Conservation (phyloP, 2,113 vertebrate species). For the Phainopepla nitens region DNA sequence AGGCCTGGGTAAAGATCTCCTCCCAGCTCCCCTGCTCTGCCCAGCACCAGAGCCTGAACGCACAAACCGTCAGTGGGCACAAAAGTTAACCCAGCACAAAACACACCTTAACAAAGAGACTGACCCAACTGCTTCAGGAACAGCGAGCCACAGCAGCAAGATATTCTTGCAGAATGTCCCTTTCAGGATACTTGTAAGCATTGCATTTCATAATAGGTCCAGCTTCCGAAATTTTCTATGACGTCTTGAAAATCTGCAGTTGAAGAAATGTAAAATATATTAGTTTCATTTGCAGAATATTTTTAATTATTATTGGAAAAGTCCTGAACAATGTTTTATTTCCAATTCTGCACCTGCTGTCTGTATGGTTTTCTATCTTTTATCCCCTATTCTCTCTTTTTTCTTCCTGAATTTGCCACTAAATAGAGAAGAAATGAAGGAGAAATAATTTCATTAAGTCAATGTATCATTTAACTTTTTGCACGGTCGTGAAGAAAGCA, state of each 20-base stretch:
- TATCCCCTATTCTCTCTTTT: not conserved
- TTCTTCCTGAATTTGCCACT: not conserved
- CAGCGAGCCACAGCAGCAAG: not conserved
- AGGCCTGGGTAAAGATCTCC: not conserved
- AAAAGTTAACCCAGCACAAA: not conserved
- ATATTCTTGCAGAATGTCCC: not conserved
- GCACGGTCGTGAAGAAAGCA: not conserved
- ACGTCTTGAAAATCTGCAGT: not conserved
- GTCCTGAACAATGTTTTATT: not conserved
- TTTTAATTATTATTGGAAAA: not conserved
- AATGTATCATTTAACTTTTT: not conserved
- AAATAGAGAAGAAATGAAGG: not conserved
- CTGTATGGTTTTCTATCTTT: not conserved
- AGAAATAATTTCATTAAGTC: not conserved
- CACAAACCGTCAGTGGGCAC: not conserved
- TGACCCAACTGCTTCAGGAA: not conserved
- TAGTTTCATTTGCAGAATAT: not conserved
- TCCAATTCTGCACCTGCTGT: not conserved
- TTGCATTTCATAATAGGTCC: not conserved
- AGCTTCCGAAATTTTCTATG: not conserved
- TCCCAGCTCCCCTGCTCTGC: not conserved
- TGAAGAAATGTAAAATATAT: not conserved
- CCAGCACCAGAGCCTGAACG: not conserved
- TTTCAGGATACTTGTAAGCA: not conserved
- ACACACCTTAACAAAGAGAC: not conserved